Evolutionary conservation across 2,113 vertebrate genomes (phyloP), one percentile per base, ranked within the genome.

Genomic region (Meleagris gallopavo): DNA sequence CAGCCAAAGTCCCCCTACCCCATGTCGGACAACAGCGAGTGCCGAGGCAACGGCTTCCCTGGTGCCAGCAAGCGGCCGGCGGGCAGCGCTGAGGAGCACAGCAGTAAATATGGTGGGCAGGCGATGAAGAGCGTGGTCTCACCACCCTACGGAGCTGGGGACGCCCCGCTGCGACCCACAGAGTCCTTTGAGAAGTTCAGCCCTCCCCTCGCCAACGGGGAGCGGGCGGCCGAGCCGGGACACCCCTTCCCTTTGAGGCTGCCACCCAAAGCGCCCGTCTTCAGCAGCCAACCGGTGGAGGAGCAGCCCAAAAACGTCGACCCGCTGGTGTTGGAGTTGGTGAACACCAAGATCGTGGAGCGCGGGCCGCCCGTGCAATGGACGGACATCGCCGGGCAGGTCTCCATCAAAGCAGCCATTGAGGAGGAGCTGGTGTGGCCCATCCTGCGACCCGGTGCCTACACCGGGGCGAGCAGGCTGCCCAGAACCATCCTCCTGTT

Each of bases 381-480:
- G 99, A 97, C 98, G 1, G 99, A 99, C 91, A 97, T 99, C 43
- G 98, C 98, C 0, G 99, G 99, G 52, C 98, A 99, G 86, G 98
- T 92, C 50, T 97, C 98, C 2, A 97, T 99, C 67, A 99, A 99
- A 96, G 98, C 98, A 67, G 97, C 98, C 64, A 97, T 99, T 30
- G 99, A 99, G 95, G 99, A 99, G 95, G 98, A 99, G 97, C 96
- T 99, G 85, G 95, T 99, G 95, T 99, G 99, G 99, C 99, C 99
- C 17, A 97, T 98, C 92, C 96, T 99, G 82, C 97, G 99, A 71
- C 97, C 98, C 2, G 96, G 97, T 2, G 86, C 97, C 29, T 98
- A 93, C 88, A 75, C 93, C 0, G 94, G 98, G 30, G 62, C 95
- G 1, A 57, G 96, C 73, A 98, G 95, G 17, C 98, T 98, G 0